phyloP scores from a whole-genome alignment of 1,140 invertebrate genomes.

The Streblospio benedicti region DNA sequence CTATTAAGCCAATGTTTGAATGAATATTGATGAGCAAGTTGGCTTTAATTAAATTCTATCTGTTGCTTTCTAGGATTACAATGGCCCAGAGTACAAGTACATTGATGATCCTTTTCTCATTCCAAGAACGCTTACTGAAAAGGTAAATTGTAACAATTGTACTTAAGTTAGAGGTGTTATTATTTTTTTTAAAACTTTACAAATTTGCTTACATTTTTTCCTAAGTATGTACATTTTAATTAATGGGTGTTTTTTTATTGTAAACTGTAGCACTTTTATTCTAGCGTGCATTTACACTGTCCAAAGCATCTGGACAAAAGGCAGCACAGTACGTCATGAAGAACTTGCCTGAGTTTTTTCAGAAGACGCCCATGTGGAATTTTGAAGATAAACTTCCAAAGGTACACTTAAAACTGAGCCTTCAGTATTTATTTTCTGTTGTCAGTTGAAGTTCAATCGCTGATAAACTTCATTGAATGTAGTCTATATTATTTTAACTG shows the following conservation, averaged over 20 bases:
- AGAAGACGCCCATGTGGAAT: too few relatives aligned
- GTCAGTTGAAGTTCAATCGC: too few relatives aligned
- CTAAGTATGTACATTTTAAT: too few relatives aligned
- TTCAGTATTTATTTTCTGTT: too few relatives aligned
- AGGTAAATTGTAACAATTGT: constrained; percentile 20
- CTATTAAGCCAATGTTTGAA: constrained; percentile 6
- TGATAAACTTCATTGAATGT: too few relatives aligned
- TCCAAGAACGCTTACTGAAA: constrained; percentile 61
- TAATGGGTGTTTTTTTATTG: too few relatives aligned
- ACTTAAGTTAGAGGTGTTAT: not conserved
- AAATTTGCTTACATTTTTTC: constrained; percentile 1
- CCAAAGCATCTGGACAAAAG: constrained; percentile 76
- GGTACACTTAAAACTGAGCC: too few relatives aligned
- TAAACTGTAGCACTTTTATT: too few relatives aligned
- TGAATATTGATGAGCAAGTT: too few relatives aligned
- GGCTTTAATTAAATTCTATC: constrained; percentile 14
- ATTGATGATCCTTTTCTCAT: constrained; percentile 83
- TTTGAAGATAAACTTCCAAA: too few relatives aligned
- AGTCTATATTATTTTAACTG: too few relatives aligned
- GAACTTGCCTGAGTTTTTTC: constrained; percentile 67
- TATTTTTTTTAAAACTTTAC: not conserved
- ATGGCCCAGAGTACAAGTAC: constrained; percentile 75
- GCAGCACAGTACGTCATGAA: constrained; percentile 74
- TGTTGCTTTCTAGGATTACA: constrained; percentile 60
- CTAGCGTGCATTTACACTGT: constrained; percentile 66